These are phyloP conservation scores for Nomada flava DNA, from an alignment of 2,888 invertebrate species.

Conservation along the genomic window DNA sequence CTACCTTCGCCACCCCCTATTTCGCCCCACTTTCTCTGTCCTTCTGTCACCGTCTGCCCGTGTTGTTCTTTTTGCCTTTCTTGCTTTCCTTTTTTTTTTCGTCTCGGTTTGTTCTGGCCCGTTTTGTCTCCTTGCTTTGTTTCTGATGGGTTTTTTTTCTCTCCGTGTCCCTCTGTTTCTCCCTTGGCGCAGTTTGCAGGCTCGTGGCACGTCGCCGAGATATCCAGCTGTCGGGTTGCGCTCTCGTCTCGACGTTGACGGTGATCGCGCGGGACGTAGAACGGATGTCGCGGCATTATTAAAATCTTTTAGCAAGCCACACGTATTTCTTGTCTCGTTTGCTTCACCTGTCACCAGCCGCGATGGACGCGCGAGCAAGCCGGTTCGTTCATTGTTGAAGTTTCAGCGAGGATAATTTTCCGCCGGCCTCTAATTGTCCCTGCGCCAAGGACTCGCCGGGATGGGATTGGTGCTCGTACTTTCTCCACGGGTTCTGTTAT, in stretches of 20 bases:
- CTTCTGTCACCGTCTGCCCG: background rate
- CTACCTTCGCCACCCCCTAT: background rate
- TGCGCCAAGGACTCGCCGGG: too few relatives aligned
- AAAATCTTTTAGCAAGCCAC: constrained; percentile 41
- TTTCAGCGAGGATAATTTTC: constrained; percentile 3
- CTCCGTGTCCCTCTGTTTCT: background rate
- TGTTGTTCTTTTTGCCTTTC: background rate
- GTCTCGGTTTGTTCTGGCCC: background rate
- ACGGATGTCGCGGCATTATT: constrained; percentile 27
- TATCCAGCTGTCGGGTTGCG: constrained; percentile 13
- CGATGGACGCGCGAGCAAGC: background rate
- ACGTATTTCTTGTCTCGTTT: constrained; percentile 26
- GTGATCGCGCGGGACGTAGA: constrained; percentile 5
- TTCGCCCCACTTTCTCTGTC: background rate
- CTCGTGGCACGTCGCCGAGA: constrained; percentile 12
- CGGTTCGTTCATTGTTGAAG: constrained; percentile 4
- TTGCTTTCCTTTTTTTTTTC: background rate
- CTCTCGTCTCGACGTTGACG: background rate
- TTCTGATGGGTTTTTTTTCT: background rate
- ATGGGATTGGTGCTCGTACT: background rate
- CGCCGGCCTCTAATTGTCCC: background rate
- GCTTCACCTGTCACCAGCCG: background rate
- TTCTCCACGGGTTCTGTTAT: too few relatives aligned
- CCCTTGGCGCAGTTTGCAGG: background rate
- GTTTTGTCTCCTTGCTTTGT: background rate